phyloP scores from a whole-genome alignment of 2,888 invertebrate genomes.

The Glyphotaelius pellucidus region DNA sequence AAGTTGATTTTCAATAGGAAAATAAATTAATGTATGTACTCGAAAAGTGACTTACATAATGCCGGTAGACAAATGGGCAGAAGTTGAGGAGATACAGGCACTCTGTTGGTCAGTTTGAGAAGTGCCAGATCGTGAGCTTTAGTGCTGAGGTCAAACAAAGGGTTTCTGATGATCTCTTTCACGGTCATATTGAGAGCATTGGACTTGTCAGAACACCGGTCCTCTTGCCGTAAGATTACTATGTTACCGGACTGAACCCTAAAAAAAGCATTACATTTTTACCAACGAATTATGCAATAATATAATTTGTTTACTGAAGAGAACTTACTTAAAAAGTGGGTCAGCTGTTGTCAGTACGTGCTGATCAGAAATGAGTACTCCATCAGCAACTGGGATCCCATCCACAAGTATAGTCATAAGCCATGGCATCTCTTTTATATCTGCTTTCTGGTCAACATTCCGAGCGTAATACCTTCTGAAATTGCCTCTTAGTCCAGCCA shows the following conservation, averaged over 20 bases:
- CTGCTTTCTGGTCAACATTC: conserved; percentile 73
- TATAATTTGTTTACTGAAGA: not conserved
- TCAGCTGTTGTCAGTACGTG: conserved; percentile 79
- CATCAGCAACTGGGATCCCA: conserved; percentile 71
- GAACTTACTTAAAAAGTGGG: conserved; percentile 73
- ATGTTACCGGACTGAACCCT: conserved; percentile 70
- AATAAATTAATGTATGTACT: not conserved
- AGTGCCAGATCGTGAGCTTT: conserved; percentile 80
- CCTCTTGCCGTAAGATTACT: conserved; percentile 77
- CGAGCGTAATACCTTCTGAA: conserved; percentile 26
- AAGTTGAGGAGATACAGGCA: conserved; percentile 75
- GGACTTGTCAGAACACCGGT: conserved; percentile 74
- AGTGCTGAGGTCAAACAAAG: conserved; percentile 75
- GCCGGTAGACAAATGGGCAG: conserved; percentile 79
- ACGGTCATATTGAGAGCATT: conserved; percentile 76
- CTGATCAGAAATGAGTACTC: conserved; percentile 78
- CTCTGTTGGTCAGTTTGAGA: conserved; percentile 75
- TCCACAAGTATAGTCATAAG: conserved; percentile 74
- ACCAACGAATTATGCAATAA: not conserved
- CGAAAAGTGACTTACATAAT: conserved; percentile 71
- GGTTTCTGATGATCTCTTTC: conserved; percentile 75
- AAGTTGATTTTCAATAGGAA: too few relatives aligned
- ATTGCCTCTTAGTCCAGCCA: conserved; percentile 22
- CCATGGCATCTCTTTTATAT: conserved; percentile 78
- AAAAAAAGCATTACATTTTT: not conserved